Evolutionary conservation across 2,888 invertebrate genomes (phyloP).

Genomic region (Drosophila helvetica): DNA sequence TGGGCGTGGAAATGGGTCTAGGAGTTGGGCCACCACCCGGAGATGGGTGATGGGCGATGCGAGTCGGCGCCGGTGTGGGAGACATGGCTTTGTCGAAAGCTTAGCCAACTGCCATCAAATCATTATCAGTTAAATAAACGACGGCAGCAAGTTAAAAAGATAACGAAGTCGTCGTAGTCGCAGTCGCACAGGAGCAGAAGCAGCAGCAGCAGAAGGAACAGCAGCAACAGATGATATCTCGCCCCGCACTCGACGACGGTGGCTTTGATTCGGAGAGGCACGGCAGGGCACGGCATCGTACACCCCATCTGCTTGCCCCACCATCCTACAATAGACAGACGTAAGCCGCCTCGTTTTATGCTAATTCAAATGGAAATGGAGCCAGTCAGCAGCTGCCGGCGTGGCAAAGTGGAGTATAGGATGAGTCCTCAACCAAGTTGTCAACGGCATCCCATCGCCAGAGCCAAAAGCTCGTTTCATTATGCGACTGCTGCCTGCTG

Average conservation of each 20-base stretch:
- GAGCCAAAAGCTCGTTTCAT: conserved; percentile 65
- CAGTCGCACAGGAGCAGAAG: conserved; percentile 37
- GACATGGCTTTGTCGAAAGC: conserved; percentile 71
- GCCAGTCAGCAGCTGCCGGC: conserved; percentile 76
- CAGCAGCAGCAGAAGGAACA: conserved; percentile 17
- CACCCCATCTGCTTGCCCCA: conserved; percentile 23
- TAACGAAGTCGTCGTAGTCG: conserved; percentile 67
- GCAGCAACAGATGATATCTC: conserved; percentile 69
- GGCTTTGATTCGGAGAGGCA: conserved; percentile 38
- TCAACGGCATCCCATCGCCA: conserved; percentile 56
- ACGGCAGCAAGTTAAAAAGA: conserved; percentile 78
- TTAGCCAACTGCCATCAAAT: conserved; percentile 78
- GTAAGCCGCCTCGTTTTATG: conserved; percentile 78
- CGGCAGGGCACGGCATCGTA: background rate
- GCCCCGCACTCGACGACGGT: conserved; percentile 2
- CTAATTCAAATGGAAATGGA: conserved; percentile 79
- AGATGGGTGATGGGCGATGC: background rate
- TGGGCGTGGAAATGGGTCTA: conserved; percentile 46
- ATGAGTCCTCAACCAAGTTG: conserved; percentile 34
- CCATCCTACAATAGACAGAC: conserved; percentile 72
- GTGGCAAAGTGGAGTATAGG: conserved; percentile 19
- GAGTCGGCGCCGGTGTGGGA: conserved; percentile 1
- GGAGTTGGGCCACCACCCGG: background rate
- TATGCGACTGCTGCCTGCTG: conserved; percentile 57
- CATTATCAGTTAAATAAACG: conserved; percentile 78